phyloP scores from a whole-genome alignment of 2,113 vertebrate genomes.

The Ptilorrhoa leucosticta region DNA sequence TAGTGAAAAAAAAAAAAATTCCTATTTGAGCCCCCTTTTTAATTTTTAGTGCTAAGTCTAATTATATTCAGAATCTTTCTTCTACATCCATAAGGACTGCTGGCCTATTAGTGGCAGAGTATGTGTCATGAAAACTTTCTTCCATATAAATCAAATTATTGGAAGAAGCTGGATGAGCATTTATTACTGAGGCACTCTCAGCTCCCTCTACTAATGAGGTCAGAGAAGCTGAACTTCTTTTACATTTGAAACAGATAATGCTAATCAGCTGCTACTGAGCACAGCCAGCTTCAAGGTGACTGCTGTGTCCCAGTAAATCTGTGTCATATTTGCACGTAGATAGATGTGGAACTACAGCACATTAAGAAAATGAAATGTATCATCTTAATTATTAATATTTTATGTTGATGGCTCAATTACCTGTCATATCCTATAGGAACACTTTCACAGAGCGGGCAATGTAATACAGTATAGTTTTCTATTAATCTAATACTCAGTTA shows the following conservation, averaged over 20 bases:
- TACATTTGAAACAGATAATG: constrained; percentile 24
- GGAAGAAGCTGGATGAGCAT: background rate
- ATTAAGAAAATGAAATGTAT: constrained; percentile 33
- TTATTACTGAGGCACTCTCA: background rate
- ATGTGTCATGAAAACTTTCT: background rate
- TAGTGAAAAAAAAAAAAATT: background rate
- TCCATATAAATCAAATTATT: background rate
- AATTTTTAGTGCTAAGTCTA: background rate
- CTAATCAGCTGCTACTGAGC: constrained; percentile 18
- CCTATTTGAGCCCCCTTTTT: background rate
- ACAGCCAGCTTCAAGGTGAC: constrained; percentile 40
- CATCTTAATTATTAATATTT: constrained; percentile 6
- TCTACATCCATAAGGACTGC: background rate
- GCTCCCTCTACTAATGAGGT: constrained; percentile 24
- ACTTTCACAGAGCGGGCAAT: background rate
- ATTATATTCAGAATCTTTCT: background rate
- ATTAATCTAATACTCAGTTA: background rate
- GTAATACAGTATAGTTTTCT: background rate
- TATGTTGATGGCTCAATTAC: background rate
- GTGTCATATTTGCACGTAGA: background rate
- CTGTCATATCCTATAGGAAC: background rate
- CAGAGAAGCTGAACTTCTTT: constrained; percentile 30
- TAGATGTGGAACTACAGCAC: background rate
- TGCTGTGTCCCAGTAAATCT: constrained; percentile 12
- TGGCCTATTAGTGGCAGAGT: background rate